Evolutionary conservation across 2,888 invertebrate species (phyloP).

Genomic region (Hesperia comma): DNA sequence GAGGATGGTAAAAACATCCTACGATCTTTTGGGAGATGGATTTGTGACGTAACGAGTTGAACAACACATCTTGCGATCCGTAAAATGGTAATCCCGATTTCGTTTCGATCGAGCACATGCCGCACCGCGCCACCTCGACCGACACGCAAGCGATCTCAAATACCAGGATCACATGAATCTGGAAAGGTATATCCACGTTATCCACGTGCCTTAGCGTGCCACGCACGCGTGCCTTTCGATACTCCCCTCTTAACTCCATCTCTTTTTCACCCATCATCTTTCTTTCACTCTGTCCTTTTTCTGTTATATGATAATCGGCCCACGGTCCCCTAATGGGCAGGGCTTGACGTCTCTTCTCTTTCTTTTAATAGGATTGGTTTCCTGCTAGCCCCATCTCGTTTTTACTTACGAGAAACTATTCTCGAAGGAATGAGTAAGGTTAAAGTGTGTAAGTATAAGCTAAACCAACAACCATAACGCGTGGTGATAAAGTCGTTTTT

Average conservation of each 20-base stretch:
- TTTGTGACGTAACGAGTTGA: no score
- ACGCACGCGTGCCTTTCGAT: conserved; percentile 43
- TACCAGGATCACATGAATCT: conserved; percentile 70
- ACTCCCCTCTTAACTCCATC: conserved; percentile 54
- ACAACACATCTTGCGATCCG: no score
- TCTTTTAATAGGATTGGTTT: conserved; percentile 37
- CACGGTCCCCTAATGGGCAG: conserved; percentile 25
- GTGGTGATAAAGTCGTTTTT: conserved; percentile 47
- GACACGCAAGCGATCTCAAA: conserved; percentile 79
- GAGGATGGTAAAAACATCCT: no score
- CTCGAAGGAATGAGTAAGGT: conserved; percentile 12
- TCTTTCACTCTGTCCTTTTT: conserved; percentile 14
- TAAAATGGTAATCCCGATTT: background rate
- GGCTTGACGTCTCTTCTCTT: conserved; percentile 49
- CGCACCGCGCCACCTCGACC: conserved; percentile 79
- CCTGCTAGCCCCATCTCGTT: background rate
- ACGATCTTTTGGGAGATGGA: no score
- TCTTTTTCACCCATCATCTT: conserved; percentile 54
- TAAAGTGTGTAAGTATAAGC: background rate
- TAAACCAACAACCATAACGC: conserved; percentile 30
- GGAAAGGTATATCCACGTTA: conserved; percentile 47
- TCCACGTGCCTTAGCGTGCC: conserved; percentile 55
- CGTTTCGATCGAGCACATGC: background rate
- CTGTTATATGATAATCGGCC: background rate
- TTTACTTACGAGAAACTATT: conserved; percentile 1